A percentile compares a stretch with the other conserved stretches of the same genome.
Evolutionary conservation across 2,113 vertebrate species (phyloP).

Genomic region (Dolichotis patagonum): DNA sequence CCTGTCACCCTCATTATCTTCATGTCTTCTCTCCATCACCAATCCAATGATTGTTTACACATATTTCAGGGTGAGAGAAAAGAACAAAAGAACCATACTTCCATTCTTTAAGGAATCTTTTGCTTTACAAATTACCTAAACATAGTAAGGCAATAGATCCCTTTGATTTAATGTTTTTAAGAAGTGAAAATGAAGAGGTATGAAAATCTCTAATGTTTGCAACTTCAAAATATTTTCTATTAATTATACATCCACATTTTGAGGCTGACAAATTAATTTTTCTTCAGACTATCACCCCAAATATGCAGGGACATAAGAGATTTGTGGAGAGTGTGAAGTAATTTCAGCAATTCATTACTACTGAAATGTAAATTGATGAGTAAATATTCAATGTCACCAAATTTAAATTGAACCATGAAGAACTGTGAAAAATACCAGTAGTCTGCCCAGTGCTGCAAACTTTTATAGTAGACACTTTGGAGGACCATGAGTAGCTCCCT

Average conservation of each 20-base stretch:
- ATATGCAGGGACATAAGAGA: neutral
- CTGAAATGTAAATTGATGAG: neutral
- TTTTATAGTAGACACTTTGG: neutral
- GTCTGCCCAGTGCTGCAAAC: neutral
- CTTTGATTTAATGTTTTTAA: slow-evolving; percentile 12
- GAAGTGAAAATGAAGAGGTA: slow-evolving; percentile 32
- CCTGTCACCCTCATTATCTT: slow-evolving; percentile 30
- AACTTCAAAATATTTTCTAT: neutral
- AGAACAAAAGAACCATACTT: slow-evolving; percentile 25
- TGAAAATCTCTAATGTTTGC: neutral
- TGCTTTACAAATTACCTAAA: neutral
- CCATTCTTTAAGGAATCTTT: neutral
- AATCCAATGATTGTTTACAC: neutral
- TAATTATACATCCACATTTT: neutral
- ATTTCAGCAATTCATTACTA: neutral
- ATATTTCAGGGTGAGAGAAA: neutral
- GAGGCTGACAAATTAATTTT: neutral
- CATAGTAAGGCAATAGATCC: neutral
- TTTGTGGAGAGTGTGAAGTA: neutral
- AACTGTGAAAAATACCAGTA: neutral
- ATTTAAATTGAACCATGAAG: neutral
- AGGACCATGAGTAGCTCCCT: neutral
- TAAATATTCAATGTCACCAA: neutral
- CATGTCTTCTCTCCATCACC: neutral
- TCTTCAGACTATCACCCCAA: neutral